These are phyloP conservation scores for Isotomurus palustris DNA, from an alignment of 2,888 invertebrate genomes.

Conservation along the genomic window DNA sequence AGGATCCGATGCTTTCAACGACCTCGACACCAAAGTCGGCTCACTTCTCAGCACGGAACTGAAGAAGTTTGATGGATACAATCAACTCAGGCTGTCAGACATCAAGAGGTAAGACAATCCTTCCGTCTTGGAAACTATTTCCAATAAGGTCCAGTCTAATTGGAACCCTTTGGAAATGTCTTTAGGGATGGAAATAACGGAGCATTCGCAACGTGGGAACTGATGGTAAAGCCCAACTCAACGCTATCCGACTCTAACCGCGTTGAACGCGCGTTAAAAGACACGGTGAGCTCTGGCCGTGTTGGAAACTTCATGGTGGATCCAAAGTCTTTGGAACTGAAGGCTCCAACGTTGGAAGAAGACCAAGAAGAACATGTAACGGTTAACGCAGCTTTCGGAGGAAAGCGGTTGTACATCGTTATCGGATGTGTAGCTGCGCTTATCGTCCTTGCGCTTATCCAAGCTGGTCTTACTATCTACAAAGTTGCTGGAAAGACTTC, in stretches of 20 bases:
- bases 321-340: conserved; percentile 65
- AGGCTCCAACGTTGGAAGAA: conserved; percentile 32
- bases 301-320: conserved; percentile 77
- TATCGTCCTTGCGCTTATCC: conserved; percentile 71
- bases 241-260: conserved; percentile 51
- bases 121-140: background rate
- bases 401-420: conserved; percentile 66
- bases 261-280: conserved; percentile 60
- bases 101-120: conserved; percentile 56
- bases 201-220: conserved; percentile 69
- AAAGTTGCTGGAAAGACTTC: conserved; percentile 58
- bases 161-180: too few species aligned
- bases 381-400: conserved; percentile 24
- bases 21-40: conserved; percentile 63
- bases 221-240: conserved; percentile 65
- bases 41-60: conserved; percentile 62
- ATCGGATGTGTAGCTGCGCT: conserved; percentile 75
- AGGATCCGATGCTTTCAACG: conserved; percentile 68
- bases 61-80: conserved; percentile 65
- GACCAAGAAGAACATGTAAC: conserved; percentile 16
- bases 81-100: conserved; percentile 63
- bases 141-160: background rate
- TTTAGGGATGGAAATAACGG: conserved; percentile 49
- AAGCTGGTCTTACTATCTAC: conserved; percentile 78
- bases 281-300: conserved; percentile 66